Evolutionary conservation across 2,797 vertebrate species (phyloP), one percentile per base, ranked within the genome.

Genomic region (Xenops minutus): DNA sequence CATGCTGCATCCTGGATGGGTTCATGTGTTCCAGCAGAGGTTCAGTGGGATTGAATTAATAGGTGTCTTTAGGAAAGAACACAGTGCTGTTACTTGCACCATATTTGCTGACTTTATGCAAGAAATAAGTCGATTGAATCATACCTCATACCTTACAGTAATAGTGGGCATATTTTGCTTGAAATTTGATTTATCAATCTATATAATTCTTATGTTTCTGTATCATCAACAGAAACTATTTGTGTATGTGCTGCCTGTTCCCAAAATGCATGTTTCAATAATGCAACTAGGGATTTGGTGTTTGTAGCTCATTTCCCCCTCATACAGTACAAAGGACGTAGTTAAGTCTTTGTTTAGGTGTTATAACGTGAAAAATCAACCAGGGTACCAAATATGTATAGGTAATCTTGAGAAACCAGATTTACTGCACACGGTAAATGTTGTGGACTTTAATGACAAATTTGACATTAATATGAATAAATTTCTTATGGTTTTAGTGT

Each of bases 21-120:
- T 36, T 79, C 9, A 9, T 1, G 4, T 36, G 19, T 74, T 62
- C 37, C 0, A 0, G 8, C 30, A 27, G 27, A 37, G 41, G 12
- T 59, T 59, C 32, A 24, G n/a, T 10, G 17, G 23, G 18, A 55
- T 41, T 32, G 73, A 73, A 34, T 39, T 82, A 58, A 24, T 14
- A 0, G 0, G 1, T 44, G 10, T 41, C 41, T 83, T 76, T 56
- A 48, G 37, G 22, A 91, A 76, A 26, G 10, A 66, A 11, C 29
- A 41, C 0, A 0, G 6, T 73, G 24, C 17, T 88, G 36, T 72
- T 63, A 17, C 30, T 64, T 58, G 32, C 30, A 23, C 23, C 0
- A 0, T 62, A 63, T 39, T 36, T 87, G 14, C 36, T 66, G 48
- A 4, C n/a, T 81, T 72, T 56, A 11, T 72, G 30, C 43, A 66